Evolutionary conservation across 1,140 invertebrate genomes (phyloP).

Genomic region (Zaprionus ghesquierei): DNA sequence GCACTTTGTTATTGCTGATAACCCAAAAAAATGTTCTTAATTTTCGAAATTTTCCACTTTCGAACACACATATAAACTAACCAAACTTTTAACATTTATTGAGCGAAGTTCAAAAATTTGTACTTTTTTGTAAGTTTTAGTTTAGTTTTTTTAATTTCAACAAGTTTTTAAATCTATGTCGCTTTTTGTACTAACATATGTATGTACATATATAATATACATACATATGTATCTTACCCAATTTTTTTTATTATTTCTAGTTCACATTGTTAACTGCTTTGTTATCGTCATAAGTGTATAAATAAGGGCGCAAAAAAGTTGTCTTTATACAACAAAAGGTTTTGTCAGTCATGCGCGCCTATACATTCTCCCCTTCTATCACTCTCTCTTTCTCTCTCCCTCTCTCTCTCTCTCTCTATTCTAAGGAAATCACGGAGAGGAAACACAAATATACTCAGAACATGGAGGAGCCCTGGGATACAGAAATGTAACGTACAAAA

Average conservation of each 20-base stretch:
- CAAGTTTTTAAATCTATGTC: too few species aligned
- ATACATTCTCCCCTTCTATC: background rate
- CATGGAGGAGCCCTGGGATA: conserved; percentile 25
- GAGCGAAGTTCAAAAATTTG: too few species aligned
- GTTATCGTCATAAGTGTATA: background rate
- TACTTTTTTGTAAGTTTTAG: too few species aligned
- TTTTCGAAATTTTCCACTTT: too few species aligned
- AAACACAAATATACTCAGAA: conserved; percentile 10
- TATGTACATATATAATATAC: too few species aligned
- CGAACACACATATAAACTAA: too few species aligned
- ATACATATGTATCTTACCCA: background rate
- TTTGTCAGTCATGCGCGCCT: background rate
- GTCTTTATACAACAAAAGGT: background rate
- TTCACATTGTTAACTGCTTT: background rate
- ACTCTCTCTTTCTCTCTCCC: background rate
- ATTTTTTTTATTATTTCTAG: background rate
- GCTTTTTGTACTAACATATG: too few species aligned
- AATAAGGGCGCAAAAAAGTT: background rate
- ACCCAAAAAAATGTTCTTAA: too few species aligned
- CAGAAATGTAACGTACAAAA: conserved; percentile 33
- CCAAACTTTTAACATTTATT: too few species aligned
- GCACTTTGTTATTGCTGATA: too few species aligned
- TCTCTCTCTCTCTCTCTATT: background rate
- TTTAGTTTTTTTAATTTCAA: too few species aligned
- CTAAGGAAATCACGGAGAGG: background rate